Evolutionary conservation across 2,797 vertebrate species (phyloP).

Genomic region (Leptatherina wallacei): DNA sequence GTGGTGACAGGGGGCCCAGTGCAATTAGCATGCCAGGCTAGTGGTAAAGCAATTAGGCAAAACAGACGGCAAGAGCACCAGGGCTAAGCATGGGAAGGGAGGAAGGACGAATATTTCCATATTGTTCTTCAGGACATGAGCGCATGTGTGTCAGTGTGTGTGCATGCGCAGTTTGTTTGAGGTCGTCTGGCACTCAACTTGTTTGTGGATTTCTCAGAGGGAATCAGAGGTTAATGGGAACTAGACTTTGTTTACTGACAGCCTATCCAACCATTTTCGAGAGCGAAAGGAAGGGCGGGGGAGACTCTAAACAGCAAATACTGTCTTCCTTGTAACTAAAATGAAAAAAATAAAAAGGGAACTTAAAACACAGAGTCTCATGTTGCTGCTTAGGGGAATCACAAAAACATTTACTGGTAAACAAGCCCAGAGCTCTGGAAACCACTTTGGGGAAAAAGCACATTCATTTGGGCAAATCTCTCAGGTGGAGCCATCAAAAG

Average conservation of each 20-base stretch:
- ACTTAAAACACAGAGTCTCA: conserved; percentile 45
- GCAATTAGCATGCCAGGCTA: conserved; percentile 87
- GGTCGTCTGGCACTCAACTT: conserved; percentile 57
- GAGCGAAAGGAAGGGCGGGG: not conserved
- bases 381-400: conserved; percentile 70
- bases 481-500: conserved; percentile 84
- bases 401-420: conserved; percentile 81
- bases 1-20: conserved; percentile 83
- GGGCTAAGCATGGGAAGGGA: conserved; percentile 73
- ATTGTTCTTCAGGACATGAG: conserved; percentile 77
- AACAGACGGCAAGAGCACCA: conserved; percentile 82
- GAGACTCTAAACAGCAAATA: conserved; percentile 49
- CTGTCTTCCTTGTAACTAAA: conserved; percentile 40
- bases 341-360: conserved; percentile 20
- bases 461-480: conserved; percentile 83
- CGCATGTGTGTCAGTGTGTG: conserved; percentile 26
- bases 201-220: conserved; percentile 76
- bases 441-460: conserved; percentile 70
- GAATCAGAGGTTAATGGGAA: conserved; percentile 78
- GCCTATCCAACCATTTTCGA: conserved; percentile 53
- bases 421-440: conserved; percentile 77
- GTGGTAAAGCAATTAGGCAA: conserved; percentile 87
- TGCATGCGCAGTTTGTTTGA: conserved; percentile 55
- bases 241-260: conserved; percentile 74
- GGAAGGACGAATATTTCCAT: conserved; percentile 82